Conservation (phyloP, 2,888 invertebrate species). For the Rhagium mordax region DNA sequence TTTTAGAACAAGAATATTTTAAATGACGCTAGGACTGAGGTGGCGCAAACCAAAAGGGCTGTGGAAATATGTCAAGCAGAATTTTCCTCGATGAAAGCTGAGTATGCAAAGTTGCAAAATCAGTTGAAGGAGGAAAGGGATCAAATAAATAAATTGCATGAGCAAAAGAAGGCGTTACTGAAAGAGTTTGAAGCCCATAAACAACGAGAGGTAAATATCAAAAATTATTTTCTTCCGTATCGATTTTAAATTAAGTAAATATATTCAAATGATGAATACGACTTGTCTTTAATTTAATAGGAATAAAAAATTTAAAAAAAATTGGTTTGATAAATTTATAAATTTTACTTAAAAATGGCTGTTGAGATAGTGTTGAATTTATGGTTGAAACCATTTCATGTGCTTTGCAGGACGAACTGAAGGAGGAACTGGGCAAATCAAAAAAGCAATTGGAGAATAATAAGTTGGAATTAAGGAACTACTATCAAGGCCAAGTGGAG, state of each 20-base stretch:
- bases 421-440: slow-evolving; percentile 66
- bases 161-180: slow-evolving; percentile 64
- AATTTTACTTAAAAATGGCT: too few relatives aligned
- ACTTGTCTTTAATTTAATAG: too few relatives aligned
- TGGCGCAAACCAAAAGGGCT: slow-evolving; percentile 70
- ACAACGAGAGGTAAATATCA: slow-evolving; percentile 65
- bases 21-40: slow-evolving; percentile 62
- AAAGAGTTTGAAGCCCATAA: slow-evolving; percentile 63
- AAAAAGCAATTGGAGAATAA: slow-evolving; percentile 76
- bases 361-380: too few relatives aligned
- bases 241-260: too few relatives aligned
- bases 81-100: slow-evolving; percentile 61
- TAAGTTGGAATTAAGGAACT: slow-evolving; percentile 79
- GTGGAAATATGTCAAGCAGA: slow-evolving; percentile 71
- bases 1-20: slow-evolving; percentile 63
- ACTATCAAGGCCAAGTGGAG: slow-evolving; percentile 88
- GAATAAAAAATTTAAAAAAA: too few relatives aligned
- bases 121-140: slow-evolving; percentile 58
- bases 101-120: slow-evolving; percentile 57
- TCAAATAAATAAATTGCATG: slow-evolving; percentile 52
- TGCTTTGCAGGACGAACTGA: slow-evolving; percentile 68
- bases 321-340: slow-evolving; percentile 19
- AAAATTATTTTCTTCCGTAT: too few relatives aligned
- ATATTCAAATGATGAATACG: too few relatives aligned
- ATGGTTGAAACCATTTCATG: background rate